Base-by-base conservation (phyloP, 2,888 invertebrate genomes). In the Sarcophaga rosellei region DNA sequence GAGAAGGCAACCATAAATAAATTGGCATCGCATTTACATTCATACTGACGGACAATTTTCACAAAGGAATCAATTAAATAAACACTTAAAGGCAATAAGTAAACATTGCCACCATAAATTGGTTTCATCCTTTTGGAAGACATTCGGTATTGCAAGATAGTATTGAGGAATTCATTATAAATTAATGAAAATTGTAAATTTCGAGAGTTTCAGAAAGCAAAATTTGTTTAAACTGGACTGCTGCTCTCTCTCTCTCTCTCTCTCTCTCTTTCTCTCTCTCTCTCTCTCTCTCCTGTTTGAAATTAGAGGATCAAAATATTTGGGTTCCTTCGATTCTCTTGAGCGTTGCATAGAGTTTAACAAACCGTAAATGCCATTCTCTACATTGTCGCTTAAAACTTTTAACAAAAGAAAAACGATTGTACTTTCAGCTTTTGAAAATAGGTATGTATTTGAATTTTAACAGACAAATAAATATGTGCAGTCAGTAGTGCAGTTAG, bases 21-120 rank as follows among this genome's bases (percentile, higher is more conserved):
- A 77, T 82, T 77, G 82, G 66, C 72, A 25, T 44, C 61, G 23
- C 62, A 47, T 23, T 44, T 61, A 45, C 53, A 65, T 17, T 3
- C 63, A 61, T 10, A 45, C 69, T 45, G 35, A 63, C 74, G 69
- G 73, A 72, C 80, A 77, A 90, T 90, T 89, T 85, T 88, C 90
- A 75, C 84, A 84, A 84, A 84, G 89, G 90, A 90, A 90, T 90
- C 91, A 91, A 91, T 91, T 91, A 91, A 90, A 91, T 90, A 88
- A 90, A 91, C 90, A 90, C 90, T 81, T 75, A 79, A 86, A 82
- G 81, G 75, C 86, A 77, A 81, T 77, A 81, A 81, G 68, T 73
- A 85, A 81, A 85, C 77, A 81, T 73, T 62, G 12, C 74, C 78
- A 62, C 15, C 70, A 62, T 20, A 23, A 11, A 12, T 23, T 35